Conservation (phyloP, 2,113 vertebrate species). For the Rhabdomys dilectus region DNA sequence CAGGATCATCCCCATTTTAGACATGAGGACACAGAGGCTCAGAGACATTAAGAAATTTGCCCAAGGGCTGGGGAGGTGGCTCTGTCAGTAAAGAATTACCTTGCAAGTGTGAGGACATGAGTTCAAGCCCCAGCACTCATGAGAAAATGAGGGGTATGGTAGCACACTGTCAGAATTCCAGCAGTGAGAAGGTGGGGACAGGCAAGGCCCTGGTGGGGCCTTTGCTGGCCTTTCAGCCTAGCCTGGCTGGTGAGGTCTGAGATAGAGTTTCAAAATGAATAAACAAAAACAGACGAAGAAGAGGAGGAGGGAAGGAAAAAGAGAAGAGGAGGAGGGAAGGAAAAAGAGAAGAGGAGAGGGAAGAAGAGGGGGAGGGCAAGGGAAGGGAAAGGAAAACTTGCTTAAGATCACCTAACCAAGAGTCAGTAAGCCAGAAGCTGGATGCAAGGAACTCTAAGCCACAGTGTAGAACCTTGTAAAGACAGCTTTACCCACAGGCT, state of each 20-base stretch:
- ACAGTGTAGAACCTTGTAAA: not conserved
- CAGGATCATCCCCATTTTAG: not conserved
- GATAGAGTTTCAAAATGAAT: not conserved
- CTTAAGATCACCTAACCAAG: not conserved
- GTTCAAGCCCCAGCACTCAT: not conserved
- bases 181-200: not conserved
- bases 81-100: not conserved
- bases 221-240: not conserved
- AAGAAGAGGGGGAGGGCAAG: rapidly evolving
- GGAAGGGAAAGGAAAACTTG: not conserved
- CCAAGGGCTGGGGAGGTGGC: not conserved
- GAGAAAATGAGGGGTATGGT: not conserved
- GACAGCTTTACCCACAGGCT: not conserved
- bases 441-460: not conserved
- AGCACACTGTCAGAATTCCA: not conserved
- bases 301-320: not conserved
- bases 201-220: not conserved
- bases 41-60: not conserved
- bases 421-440: not conserved
- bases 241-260: not conserved
- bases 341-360: rapidly evolving
- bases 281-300: not conserved
- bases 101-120: not conserved
- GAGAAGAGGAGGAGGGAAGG: too few relatives aligned
- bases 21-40: not conserved